These are phyloP conservation scores for Ypsolopha sequella DNA, from an alignment of 2,888 invertebrate species.

Conservation along the genomic window DNA sequence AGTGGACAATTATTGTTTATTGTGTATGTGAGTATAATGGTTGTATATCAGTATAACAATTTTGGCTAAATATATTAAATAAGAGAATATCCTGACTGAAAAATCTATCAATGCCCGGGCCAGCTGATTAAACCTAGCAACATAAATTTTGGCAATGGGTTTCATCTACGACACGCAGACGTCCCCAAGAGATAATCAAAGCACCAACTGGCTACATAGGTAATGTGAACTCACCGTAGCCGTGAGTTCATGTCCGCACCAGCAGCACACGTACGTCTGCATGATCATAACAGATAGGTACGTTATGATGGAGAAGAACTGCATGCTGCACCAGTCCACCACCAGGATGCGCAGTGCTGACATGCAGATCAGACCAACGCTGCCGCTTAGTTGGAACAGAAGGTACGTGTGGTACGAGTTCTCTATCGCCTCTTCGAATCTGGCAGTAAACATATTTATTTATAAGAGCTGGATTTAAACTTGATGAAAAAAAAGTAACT, in stretches of 20 bases:
- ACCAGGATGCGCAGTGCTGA: constrained; percentile 44
- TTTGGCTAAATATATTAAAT: too few relatives aligned
- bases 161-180: too few relatives aligned
- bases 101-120: too few relatives aligned
- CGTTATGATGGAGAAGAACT: constrained; percentile 45
- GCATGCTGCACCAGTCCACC: constrained; percentile 49
- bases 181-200: neutral
- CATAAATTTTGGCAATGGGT: too few relatives aligned
- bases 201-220: neutral
- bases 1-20: too few relatives aligned
- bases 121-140: too few relatives aligned
- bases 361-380: constrained; percentile 60
- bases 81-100: too few relatives aligned
- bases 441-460: constrained; percentile 29
- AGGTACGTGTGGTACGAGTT: constrained; percentile 59
- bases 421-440: constrained; percentile 53
- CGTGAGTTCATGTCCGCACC: constrained; percentile 66
- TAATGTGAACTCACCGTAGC: constrained; percentile 31
- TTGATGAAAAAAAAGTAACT: too few relatives aligned
- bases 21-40: too few relatives aligned
- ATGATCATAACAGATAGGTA: constrained; percentile 59
- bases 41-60: too few relatives aligned
- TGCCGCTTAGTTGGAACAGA: constrained; percentile 63
- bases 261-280: constrained; percentile 64
- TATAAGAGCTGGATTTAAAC: too few relatives aligned